Percentiles rank a stretch among this genome's conserved stretches.
These are phyloP conservation scores for Coboldia fuscipes DNA, from an alignment of 1,140 invertebrate genomes.

Conservation along the genomic window DNA sequence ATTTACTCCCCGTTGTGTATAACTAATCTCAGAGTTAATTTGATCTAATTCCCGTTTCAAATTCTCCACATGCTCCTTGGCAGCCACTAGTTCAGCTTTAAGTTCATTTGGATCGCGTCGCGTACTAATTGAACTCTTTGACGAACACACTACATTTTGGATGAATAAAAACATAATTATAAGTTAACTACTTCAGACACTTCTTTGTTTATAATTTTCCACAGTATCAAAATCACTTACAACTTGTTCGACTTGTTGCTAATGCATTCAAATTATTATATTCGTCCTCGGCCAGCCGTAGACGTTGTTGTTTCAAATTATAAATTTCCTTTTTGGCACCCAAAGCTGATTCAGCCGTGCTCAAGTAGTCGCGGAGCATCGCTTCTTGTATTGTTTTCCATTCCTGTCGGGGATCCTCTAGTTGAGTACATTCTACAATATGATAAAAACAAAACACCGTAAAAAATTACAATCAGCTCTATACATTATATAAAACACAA, in stretches of 20 bases:
- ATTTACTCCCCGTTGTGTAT: slow-evolving; percentile 78
- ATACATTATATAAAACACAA: neutral
- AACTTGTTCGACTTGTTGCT: slow-evolving; percentile 59
- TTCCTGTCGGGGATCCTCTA: slow-evolving; percentile 88
- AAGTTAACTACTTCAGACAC: neutral
- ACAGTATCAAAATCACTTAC: slow-evolving; percentile 35
- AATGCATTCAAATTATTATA: slow-evolving; percentile 83
- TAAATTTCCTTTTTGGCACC: slow-evolving; percentile 94
- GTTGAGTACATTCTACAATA: slow-evolving; percentile 70
- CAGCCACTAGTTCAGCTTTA: slow-evolving; percentile 76
- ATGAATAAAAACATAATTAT: slow-evolving; percentile 10
- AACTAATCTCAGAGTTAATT: slow-evolving; percentile 75
- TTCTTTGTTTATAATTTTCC: neutral
- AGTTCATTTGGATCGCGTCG: slow-evolving; percentile 88
- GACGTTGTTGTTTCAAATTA: slow-evolving; percentile 82
- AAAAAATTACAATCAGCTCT: neutral
- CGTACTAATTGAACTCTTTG: slow-evolving; percentile 67
- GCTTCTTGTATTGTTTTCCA: slow-evolving; percentile 88
- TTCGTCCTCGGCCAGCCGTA: slow-evolving; percentile 84
- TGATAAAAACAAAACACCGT: neutral
- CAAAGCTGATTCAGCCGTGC: slow-evolving; percentile 82
- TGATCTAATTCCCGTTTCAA: slow-evolving; percentile 79
- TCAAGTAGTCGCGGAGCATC: slow-evolving; percentile 89
- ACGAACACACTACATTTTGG: slow-evolving; percentile 57
- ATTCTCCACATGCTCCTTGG: slow-evolving; percentile 67